Base-by-base conservation (phyloP, 1,140 invertebrate species). In the Hormaphis cornu region DNA sequence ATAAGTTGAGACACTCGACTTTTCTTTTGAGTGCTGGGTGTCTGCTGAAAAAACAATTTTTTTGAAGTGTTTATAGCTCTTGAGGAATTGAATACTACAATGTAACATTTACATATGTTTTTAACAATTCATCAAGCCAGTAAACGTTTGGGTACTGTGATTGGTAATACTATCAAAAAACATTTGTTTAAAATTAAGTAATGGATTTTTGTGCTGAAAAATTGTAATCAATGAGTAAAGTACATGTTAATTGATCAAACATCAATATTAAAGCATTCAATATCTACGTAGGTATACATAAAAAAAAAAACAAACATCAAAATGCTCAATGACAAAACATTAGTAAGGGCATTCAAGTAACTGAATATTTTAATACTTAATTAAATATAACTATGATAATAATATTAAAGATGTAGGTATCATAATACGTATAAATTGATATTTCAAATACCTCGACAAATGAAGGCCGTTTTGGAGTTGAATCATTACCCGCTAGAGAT, bases 391-490 rank as follows among this genome's bases (percentile, higher is more conserved):
- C n/a, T n/a, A 18, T 18, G 22, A 12, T 7, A 54, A 12, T 54
- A 22, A 46, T 1, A 10, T 1, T 35, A 54, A 54, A 20, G n/a
- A 53, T 24, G 12, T 30, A 33, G n/a, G n/a, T n/a, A n/a, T n/a
- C n/a, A n/a, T n/a, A n/a, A n/a, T n/a, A n/a, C n/a, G n/a, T n/a
- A 18, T 33, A 54, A 53, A 54, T 35, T 33, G 35, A 35, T 7
- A 35, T 56, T 20, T 16, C 40, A 58, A 63, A 73, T 82, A 89
- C 88, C 81, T 92, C 89, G 50, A 95, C 84, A 76, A 91, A 91
- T 0, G 89, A 89, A 16, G 89, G 85, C 66, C 88, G 78, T 76
- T 88, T 88, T 10, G 76, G 75, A 24, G 72, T 37, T 30, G 53
- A 30, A 24, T 74, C 71, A 6, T 66, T 24, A n/a, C 42, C 42